Evolutionary conservation across 2,113 vertebrate species (phyloP).

Genomic region (Austrofundulus limnaeus): DNA sequence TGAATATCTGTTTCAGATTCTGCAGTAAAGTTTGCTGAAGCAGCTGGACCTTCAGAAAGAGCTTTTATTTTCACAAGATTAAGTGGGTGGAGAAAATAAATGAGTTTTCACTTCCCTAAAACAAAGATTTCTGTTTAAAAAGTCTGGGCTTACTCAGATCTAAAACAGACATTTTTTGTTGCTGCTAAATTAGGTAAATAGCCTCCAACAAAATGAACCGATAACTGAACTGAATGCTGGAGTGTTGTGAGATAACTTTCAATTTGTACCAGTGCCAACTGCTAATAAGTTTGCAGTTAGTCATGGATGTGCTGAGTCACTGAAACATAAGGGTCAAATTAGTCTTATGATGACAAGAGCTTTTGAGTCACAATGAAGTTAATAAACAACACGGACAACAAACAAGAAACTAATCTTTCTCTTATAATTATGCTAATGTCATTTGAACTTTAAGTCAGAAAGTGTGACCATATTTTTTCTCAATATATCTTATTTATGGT

Average conservation of each 20-base stretch:
- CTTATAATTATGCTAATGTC: conserved; percentile 8
- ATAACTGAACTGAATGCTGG: not conserved
- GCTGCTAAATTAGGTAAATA: not conserved
- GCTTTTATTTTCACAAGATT: not conserved
- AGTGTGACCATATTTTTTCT: too few species aligned
- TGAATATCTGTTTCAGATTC: not conserved
- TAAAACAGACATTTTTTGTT: not conserved
- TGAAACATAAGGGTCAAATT: conserved; percentile 35
- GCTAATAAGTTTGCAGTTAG: conserved; percentile 22
- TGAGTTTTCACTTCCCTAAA: too few species aligned
- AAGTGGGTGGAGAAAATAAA: too few species aligned
- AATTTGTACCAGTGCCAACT: conserved; percentile 20
- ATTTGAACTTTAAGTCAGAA: too few species aligned
- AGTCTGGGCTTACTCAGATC: too few species aligned
- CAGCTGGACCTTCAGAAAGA: not conserved
- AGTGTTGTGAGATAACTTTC: conserved; percentile 12
- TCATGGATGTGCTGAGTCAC: conserved; percentile 29
- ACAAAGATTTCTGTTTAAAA: too few species aligned
- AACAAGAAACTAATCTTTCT: conserved; percentile 16
- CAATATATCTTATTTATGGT: too few species aligned
- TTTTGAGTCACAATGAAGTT: conserved; percentile 6
- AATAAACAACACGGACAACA: conserved; percentile 15
- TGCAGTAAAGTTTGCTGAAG: not conserved
- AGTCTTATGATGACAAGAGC: conserved; percentile 31
- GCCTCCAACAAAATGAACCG: not conserved